Evolutionary conservation across 2,888 invertebrate species (phyloP).

Genomic region (Odontocolon sp.): DNA sequence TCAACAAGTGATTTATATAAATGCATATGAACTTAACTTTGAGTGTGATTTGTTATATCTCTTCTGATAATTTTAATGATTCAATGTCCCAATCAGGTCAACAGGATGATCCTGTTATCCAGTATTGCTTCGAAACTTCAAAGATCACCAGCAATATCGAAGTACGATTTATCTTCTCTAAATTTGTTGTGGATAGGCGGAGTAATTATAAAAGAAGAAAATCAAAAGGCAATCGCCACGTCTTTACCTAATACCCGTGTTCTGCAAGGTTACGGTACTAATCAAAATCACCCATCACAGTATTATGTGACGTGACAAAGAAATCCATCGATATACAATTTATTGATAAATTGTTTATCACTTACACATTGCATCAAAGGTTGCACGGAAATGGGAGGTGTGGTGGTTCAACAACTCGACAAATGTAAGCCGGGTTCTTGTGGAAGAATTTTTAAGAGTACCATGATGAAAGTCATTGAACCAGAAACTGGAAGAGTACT

Average conservation of each 20-base stretch:
- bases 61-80: not conserved
- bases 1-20: not conserved
- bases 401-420: constrained; percentile 34
- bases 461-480: constrained; percentile 66
- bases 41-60: not conserved
- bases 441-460: constrained; percentile 58
- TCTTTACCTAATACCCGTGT: constrained; percentile 62
- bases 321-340: too few species aligned
- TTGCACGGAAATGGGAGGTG: constrained; percentile 67
- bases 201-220: constrained; percentile 46
- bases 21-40: too few species aligned
- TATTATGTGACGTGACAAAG: too few species aligned
- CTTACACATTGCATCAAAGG: constrained; percentile 58
- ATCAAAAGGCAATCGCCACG: constrained; percentile 56
- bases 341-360: too few species aligned
- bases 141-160: constrained; percentile 37
- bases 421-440: constrained; percentile 63
- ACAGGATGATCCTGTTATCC: constrained; percentile 54
- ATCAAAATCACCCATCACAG: too few species aligned
- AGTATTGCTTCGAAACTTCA: constrained; percentile 61
- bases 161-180: constrained; percentile 64
- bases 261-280: constrained; percentile 67
- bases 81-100: constrained; percentile 48
- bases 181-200: constrained; percentile 52
- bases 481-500: constrained; percentile 56